A percentile compares a stretch with the other conserved stretches of the same genome.
These are phyloP conservation scores for Sardina pilchardus DNA, from an alignment of 2,113 vertebrate genomes.

Conservation along the genomic window DNA sequence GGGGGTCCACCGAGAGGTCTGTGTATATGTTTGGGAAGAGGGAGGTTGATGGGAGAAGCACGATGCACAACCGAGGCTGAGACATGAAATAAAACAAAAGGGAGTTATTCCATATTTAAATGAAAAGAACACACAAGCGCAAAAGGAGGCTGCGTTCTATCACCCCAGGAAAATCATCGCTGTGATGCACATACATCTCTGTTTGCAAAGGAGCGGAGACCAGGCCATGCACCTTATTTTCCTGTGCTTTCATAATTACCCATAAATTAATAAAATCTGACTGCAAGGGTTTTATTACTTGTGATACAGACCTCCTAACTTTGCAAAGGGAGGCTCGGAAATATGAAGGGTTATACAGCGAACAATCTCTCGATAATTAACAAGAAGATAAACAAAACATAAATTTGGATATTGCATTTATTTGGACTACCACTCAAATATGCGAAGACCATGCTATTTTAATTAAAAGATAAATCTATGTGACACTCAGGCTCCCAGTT, in stretches of 20 bases:
- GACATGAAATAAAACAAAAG: conserved; percentile 44
- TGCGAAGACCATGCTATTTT: conserved; percentile 99
- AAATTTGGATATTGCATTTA: conserved; percentile 99
- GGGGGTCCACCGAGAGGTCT: neutral
- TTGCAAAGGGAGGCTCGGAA: conserved; percentile 73
- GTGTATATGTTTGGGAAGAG: neutral
- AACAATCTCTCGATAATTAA: conserved; percentile 99
- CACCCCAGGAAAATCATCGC: conserved; percentile 49
- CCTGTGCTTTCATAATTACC: conserved; percentile 69
- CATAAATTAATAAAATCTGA: conserved; percentile 81
- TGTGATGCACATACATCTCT: conserved; percentile 59
- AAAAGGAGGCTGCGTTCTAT: conserved; percentile 4
- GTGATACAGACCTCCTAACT: conserved; percentile 86
- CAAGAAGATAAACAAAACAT: conserved; percentile 99
- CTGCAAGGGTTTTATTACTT: conserved; percentile 88
- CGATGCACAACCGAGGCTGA: neutral
- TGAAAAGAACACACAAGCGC: conserved; percentile 46
- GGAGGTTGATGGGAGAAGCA: neutral
- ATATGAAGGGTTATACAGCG: conserved; percentile 82
- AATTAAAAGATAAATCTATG: conserved; percentile 99
- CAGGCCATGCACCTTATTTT: conserved; percentile 62
- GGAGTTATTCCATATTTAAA: conserved; percentile 60
- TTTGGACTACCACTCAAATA: conserved; percentile 99
- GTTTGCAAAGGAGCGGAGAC: conserved; percentile 63
- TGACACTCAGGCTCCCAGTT: conserved; percentile 99